Percentiles rank a stretch among this genome's conserved stretches.
Evolutionary conservation across 2,888 invertebrate species (phyloP).

Genomic region (Erynnis tages): DNA sequence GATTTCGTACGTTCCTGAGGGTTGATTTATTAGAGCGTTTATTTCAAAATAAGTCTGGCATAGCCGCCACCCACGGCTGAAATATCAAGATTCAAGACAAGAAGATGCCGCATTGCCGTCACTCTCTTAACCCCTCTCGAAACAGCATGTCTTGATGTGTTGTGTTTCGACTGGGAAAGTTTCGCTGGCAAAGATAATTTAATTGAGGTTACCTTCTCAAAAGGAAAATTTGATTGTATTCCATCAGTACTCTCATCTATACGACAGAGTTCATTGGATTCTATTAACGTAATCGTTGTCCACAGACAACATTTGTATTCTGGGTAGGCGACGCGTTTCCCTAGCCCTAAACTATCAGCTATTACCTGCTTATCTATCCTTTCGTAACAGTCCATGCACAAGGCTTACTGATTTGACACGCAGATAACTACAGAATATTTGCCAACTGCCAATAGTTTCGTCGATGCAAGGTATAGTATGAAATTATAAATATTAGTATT

Average conservation of each 20-base stretch:
- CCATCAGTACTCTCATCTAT: slow-evolving; percentile 2
- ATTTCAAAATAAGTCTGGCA: slow-evolving; percentile 21
- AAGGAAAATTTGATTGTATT: no score
- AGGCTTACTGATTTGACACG: background rate
- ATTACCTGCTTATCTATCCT: background rate
- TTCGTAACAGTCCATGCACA: slow-evolving; percentile 12
- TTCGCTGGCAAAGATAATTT: no score
- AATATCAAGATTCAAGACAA: slow-evolving; percentile 14
- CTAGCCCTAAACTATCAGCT: slow-evolving; percentile 25
- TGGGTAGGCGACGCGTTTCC: slow-evolving; percentile 10
- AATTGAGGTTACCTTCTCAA: no score
- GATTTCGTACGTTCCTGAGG: slow-evolving; percentile 10
- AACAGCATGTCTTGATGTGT: no score
- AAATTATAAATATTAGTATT: no score
- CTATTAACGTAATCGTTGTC: slow-evolving; percentile 23
- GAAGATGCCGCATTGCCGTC: no score
- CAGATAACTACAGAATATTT: no score
- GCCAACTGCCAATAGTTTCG: no score
- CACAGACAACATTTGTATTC: slow-evolving; percentile 19
- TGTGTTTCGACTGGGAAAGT: no score
- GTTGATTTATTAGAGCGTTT: slow-evolving; percentile 22
- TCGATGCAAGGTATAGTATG: no score
- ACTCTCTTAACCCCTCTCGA: no score
- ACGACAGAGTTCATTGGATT: slow-evolving; percentile 16
- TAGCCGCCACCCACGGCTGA: slow-evolving; percentile 18